These are phyloP conservation scores for Eupithecia exiguata DNA, from an alignment of 2,888 invertebrate genomes.

Conservation along the genomic window DNA sequence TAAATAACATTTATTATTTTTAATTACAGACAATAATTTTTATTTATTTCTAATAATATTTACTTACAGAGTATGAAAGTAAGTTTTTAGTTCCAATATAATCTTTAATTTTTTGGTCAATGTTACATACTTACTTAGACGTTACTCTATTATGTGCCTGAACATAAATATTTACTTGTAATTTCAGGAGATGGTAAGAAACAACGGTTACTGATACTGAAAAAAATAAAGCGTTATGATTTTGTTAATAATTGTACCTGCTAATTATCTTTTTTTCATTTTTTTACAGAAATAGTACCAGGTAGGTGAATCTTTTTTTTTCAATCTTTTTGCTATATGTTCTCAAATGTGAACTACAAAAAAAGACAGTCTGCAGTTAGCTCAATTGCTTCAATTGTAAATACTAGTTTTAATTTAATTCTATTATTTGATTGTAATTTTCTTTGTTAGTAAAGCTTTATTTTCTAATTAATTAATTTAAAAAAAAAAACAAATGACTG, in stretches of 20 bases:
- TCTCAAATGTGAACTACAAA: neutral
- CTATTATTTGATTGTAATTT: too few species aligned
- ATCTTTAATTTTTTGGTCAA: neutral
- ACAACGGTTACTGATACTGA: neutral
- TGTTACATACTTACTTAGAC: neutral
- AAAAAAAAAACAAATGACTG: too few species aligned
- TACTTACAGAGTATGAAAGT: slow-evolving; percentile 40
- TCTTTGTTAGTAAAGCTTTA: too few species aligned
- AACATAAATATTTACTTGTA: neutral
- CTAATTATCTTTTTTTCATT: slow-evolving; percentile 6
- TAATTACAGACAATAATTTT: neutral
- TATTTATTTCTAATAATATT: neutral
- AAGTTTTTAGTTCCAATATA: slow-evolving; percentile 17
- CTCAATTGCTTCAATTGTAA: too few species aligned
- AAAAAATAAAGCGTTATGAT: too few species aligned
- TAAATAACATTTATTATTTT: neutral
- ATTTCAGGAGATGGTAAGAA: slow-evolving; percentile 16
- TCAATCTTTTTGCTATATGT: neutral
- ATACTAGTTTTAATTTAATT: too few species aligned
- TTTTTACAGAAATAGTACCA: slow-evolving; percentile 63
- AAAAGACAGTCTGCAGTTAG: too few species aligned
- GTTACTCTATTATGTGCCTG: neutral
- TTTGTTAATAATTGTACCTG: too few species aligned
- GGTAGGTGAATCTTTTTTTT: slow-evolving; percentile 53
- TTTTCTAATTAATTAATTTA: too few species aligned